Percentiles rank a stretch among this genome's conserved stretches.
Evolutionary conservation across 2,888 invertebrate genomes (phyloP).

Genomic region (Andrena trimmerana): DNA sequence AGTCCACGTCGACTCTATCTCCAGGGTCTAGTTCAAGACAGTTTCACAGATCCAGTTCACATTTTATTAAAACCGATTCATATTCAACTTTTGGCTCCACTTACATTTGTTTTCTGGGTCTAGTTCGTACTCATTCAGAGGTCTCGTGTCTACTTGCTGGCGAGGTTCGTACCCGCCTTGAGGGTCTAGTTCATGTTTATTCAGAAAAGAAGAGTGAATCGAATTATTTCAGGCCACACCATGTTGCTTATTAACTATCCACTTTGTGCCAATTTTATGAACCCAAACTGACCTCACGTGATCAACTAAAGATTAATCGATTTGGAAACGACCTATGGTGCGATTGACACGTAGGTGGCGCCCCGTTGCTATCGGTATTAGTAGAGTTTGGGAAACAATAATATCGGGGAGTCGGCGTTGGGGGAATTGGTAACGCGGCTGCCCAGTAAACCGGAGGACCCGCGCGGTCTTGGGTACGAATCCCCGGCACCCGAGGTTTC

Average conservation of each 20-base stretch:
- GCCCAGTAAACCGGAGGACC: no score
- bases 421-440: no score
- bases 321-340: no score
- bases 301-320: no score
- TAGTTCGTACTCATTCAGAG: slow-evolving; percentile 1
- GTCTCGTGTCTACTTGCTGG: not conserved
- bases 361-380: no score
- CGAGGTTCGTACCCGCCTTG: not conserved
- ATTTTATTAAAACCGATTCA: slow-evolving; percentile 2
- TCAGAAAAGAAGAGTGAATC: not conserved
- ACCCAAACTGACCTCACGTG: no score
- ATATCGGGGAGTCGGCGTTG: no score
- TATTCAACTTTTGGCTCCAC: slow-evolving; percentile 1
- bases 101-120: not conserved
- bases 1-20: not conserved
- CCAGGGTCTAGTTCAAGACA: not conserved
- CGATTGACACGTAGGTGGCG: no score
- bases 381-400: no score
- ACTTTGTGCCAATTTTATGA: not conserved
- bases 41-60: slow-evolving; percentile 10
- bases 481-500: no score
- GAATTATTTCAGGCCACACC: not conserved
- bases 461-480: no score
- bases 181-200: slow-evolving; percentile 4
- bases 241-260: not conserved